Base-by-base conservation (phyloP, 2,797 vertebrate species). In the Enteromius fasciolatus region DNA sequence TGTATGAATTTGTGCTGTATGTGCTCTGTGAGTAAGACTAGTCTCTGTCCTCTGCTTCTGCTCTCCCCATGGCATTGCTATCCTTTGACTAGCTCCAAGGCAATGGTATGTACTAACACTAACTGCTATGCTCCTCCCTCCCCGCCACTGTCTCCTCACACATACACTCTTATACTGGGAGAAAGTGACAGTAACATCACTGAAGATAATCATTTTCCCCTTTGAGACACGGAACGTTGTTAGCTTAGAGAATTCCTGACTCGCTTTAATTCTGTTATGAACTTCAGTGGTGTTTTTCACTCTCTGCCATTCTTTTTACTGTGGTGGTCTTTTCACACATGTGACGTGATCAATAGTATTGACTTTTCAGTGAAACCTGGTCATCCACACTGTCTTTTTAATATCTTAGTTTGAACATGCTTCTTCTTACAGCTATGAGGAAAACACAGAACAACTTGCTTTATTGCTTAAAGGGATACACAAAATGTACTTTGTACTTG, bases 41-140 rank as follows among this genome's bases (percentile, higher is more conserved):
- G 96, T 97, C 94, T 97, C 94, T 98, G 95, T 98, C 95, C 96
- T 96, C 87, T 82, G 82, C 92, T 82, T 86, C 76, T 81, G 82
- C 57, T 73, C 66, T 91, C 89, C 80, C 91, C 93, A 92, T 94
- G 94, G 96, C 96, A 93, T 95, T 96, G 92, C 95, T 95, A 92
- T 90, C 94, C 93, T 95, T 95, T 93, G 96, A 94, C 94, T 98
- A 98, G 97, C 96, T 96, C 94, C 96, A 95, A 93, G 96, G 94
- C 95, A 88, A 94, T 92, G 97, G 98, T 98, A 98, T 87, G 97
- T 98, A 98, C 96, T 96, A 96, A 97, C 91, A 90, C 86, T 86
- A 80, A 84, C 92, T 39, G 93, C 94, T 33, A 84, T 36, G 94
- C 95, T 91, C 89, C 79, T 88, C 92, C 90, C 87, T 78, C 44